A percentile compares a stretch with the other conserved stretches of the same genome.
phyloP scores from a whole-genome alignment of 2,888 invertebrate species.

The Caprella mutica region DNA sequence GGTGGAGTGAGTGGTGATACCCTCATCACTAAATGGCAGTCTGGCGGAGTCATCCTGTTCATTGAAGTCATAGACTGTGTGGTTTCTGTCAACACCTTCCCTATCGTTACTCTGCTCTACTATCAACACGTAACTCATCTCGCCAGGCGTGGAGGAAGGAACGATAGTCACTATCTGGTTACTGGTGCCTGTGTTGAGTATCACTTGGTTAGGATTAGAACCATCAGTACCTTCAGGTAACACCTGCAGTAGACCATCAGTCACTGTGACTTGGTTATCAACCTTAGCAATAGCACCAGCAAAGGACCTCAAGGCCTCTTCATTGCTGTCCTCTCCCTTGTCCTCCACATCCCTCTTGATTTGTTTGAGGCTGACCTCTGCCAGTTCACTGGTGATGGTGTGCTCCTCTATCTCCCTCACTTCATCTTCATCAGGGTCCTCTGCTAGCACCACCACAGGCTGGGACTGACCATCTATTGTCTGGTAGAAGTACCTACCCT shows the following conservation, averaged over 20 bases:
- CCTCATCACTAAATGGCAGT: slow-evolving; percentile 19
- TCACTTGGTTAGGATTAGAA: not conserved
- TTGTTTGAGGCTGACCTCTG: no score
- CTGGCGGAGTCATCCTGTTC: slow-evolving; percentile 54
- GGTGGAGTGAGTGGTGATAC: not conserved
- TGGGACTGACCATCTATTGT: slow-evolving; percentile 47
- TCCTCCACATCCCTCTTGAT: no score
- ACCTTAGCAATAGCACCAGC: slow-evolving; percentile 8
- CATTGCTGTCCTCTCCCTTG: not conserved
- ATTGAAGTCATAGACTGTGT: slow-evolving; percentile 64
- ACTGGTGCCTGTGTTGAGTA: slow-evolving; percentile 45
- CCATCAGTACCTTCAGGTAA: slow-evolving; percentile 1
- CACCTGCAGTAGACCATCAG: slow-evolving; percentile 6
- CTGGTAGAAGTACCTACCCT: slow-evolving; percentile 72
- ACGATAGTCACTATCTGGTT: slow-evolving; percentile 74
- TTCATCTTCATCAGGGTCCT: slow-evolving; percentile 9
- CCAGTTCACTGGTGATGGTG: slow-evolving; percentile 10
- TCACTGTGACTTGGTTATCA: no score
- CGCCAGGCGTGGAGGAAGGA: slow-evolving; percentile 63
- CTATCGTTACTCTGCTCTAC: slow-evolving; percentile 61
- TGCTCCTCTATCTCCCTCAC: slow-evolving; percentile 9
- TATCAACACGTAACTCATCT: slow-evolving; percentile 77
- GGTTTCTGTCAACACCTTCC: slow-evolving; percentile 47
- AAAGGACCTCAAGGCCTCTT: not conserved
- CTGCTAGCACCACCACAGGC: slow-evolving; percentile 30